Evolutionary conservation across 92 coral and sea anemone species (phyloP).

Genomic region (Siderastrea radians): DNA sequence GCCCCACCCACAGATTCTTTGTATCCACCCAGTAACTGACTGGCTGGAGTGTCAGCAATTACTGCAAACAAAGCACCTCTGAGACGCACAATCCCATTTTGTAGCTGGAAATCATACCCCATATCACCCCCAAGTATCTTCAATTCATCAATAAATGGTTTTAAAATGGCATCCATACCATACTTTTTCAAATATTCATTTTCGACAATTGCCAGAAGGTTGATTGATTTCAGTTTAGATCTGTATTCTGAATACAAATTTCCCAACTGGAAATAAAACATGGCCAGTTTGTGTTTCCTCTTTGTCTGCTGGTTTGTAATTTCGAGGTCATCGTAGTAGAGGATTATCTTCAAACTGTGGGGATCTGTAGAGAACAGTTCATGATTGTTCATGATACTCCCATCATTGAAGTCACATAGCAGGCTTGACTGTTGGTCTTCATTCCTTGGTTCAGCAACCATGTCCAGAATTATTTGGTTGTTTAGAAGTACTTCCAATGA

Average conservation of each 20-base stretch:
- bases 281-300: constrained; percentile 14
- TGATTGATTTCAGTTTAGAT: constrained; percentile 29
- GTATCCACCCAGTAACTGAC: constrained; percentile 41
- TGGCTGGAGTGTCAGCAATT: constrained; percentile 63
- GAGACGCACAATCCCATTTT: constrained; percentile 22
- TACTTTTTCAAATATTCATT: constrained; percentile 16
- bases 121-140: constrained; percentile 27
- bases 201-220: constrained; percentile 29
- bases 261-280: constrained; percentile 38
- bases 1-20: constrained; percentile 65
- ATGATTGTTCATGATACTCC: neutral
- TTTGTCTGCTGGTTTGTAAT: constrained; percentile 10
- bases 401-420: neutral
- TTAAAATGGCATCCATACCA: constrained; percentile 34
- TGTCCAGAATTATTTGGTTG: neutral
- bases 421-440: neutral
- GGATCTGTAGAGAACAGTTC: neutral
- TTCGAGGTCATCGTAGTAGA: neutral
- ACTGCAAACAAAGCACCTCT: constrained; percentile 36
- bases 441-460: neutral
- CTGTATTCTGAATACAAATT: constrained; percentile 27
- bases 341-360: neutral
- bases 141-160: constrained; percentile 7
- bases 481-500: neutral
- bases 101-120: constrained; percentile 22